Conservation (phyloP, 2,113 vertebrate genomes). For the Rhadina sibilatrix region DNA sequence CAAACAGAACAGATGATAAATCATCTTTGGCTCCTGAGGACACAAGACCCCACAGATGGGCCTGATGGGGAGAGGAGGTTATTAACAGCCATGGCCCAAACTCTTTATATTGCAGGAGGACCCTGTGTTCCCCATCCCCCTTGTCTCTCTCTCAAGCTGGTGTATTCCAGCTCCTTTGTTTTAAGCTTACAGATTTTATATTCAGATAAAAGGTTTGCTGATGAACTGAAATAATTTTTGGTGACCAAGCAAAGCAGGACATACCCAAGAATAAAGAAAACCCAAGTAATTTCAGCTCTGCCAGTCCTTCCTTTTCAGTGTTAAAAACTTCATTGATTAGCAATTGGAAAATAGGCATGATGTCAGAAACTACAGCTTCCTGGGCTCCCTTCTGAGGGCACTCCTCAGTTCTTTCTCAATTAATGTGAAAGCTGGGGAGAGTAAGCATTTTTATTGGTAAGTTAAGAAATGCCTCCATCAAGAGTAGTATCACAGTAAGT, state of each 20-base stretch:
- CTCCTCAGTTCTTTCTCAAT: constrained; percentile 24
- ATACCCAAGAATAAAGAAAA: background rate
- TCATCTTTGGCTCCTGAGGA: background rate
- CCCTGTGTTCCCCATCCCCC: background rate
- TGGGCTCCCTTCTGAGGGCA: background rate
- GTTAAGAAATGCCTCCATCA: constrained; percentile 30
- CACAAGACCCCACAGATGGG: background rate
- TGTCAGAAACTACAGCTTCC: background rate
- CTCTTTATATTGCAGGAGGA: background rate
- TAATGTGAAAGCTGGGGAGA: constrained; percentile 24
- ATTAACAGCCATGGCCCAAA: background rate
- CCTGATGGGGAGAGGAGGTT: background rate
- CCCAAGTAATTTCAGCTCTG: background rate
- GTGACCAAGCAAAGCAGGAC: background rate
- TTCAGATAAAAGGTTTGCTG: background rate
- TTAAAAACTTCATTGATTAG: constrained; percentile 1
- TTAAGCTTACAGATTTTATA: background rate
- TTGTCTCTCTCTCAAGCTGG: background rate
- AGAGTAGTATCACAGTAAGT: background rate
- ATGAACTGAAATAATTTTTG: background rate
- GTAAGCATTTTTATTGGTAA: constrained; percentile 6
- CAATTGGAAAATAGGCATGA: background rate
- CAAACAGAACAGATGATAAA: fast-evolving
- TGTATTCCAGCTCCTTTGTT: background rate
- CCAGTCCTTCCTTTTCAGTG: background rate